Percentiles rank a stretch among this genome's conserved stretches.
Evolutionary conservation across 2,888 invertebrate genomes (phyloP).

Genomic region (Lasioglossum vierecki): DNA sequence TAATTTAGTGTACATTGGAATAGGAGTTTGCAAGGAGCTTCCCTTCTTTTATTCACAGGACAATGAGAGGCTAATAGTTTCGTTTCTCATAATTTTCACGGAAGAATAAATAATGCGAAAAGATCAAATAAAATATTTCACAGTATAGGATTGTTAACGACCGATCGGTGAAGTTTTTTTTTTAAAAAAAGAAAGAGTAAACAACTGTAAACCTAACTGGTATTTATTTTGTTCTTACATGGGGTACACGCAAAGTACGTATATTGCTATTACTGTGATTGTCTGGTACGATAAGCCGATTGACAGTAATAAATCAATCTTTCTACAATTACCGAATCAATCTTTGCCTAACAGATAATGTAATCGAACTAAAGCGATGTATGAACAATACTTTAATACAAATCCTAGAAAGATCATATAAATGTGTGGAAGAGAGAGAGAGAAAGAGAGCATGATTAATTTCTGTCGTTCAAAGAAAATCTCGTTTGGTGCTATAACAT

Average conservation of each 20-base stretch:
- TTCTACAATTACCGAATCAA: constrained; percentile 39
- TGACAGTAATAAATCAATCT: constrained; percentile 42
- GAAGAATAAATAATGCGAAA: constrained; percentile 41
- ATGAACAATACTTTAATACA: constrained; percentile 13
- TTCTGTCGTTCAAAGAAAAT: constrained; percentile 44
- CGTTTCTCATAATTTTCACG: constrained; percentile 59
- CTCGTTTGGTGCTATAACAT: constrained; percentile 43
- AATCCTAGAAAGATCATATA: constrained; percentile 25
- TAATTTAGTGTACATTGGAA: constrained; percentile 41
- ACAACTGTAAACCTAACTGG: constrained; percentile 46
- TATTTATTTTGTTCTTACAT: constrained; percentile 54
- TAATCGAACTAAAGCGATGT: constrained; percentile 33
- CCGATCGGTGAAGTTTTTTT: constrained; percentile 36
- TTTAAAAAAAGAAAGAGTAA: constrained; percentile 28
- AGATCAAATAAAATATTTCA: constrained; percentile 48
- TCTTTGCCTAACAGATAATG: constrained; percentile 41
- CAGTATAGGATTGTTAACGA: constrained; percentile 45
- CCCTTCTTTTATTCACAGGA: constrained; percentile 62
- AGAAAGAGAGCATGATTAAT: constrained; percentile 19
- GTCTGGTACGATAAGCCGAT: constrained; percentile 46
- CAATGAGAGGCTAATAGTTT: constrained; percentile 60
- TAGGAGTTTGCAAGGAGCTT: constrained; percentile 57
- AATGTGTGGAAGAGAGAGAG: constrained; percentile 29
- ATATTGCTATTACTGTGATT: constrained; percentile 49
- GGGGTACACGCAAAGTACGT: constrained; percentile 57